Conservation (phyloP, 2,888 invertebrate genomes). For the Dasysyrphus albostriatus region DNA sequence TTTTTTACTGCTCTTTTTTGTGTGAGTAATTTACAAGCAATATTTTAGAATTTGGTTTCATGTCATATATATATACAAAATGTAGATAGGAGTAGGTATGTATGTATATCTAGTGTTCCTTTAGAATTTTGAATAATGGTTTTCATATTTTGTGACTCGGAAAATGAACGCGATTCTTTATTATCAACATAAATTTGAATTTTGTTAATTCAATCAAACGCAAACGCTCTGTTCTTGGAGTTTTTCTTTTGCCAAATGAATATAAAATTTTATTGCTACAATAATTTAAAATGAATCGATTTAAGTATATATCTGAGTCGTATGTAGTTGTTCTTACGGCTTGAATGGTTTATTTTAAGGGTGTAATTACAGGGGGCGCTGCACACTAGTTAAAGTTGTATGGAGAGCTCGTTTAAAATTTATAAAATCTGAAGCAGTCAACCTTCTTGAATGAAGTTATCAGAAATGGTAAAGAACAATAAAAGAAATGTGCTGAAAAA, state of each 20-base stretch:
- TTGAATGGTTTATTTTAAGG: too few relatives aligned
- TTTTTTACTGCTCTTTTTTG: not conserved
- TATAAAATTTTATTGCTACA: not conserved
- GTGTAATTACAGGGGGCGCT: too few relatives aligned
- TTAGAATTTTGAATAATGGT: slow-evolving; percentile 14
- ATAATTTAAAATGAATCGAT: not conserved
- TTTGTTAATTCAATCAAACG: not conserved
- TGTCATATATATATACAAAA: not conserved
- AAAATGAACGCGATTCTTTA: not conserved
- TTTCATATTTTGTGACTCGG: slow-evolving; percentile 6
- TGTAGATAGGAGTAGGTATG: too few relatives aligned
- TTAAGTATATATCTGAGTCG: too few relatives aligned
- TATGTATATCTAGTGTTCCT: not conserved
- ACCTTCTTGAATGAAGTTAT: too few relatives aligned
- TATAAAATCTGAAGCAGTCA: too few relatives aligned
- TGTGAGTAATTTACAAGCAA: slow-evolving; percentile 18
- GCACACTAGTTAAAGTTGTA: too few relatives aligned
- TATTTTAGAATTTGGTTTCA: not conserved
- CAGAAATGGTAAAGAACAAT: too few relatives aligned
- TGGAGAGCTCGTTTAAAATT: too few relatives aligned
- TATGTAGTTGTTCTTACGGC: too few relatives aligned
- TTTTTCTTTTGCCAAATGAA: not conserved
- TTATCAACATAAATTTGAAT: not conserved
- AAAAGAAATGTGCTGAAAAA: too few relatives aligned
- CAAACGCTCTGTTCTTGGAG: not conserved